phyloP scores from a whole-genome alignment of 2,113 vertebrate species.

The Redunca redunca region DNA sequence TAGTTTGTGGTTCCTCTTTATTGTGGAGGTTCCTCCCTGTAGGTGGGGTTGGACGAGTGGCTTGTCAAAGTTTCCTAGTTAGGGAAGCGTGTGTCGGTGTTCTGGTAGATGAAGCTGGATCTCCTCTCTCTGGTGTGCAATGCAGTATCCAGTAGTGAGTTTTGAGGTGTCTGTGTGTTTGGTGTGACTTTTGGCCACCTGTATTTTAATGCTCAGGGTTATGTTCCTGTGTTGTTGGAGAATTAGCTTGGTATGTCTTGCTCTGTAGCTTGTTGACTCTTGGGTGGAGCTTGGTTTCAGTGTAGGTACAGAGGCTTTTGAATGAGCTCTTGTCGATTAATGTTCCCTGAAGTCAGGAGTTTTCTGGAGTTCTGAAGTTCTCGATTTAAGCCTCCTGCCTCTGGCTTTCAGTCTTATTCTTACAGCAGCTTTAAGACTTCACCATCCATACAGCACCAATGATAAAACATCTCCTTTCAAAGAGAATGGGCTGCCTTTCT shows the following conservation, averaged over 20 bases:
- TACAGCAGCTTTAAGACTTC: neutral
- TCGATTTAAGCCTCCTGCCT: neutral
- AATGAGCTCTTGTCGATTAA: neutral
- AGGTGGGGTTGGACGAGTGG: neutral
- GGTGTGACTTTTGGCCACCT: neutral
- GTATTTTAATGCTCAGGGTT: neutral
- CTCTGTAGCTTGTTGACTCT: neutral
- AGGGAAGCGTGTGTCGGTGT: fast-evolving
- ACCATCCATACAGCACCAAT: neutral
- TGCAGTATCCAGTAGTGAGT: neutral
- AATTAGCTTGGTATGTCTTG: neutral
- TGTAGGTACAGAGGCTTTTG: neutral
- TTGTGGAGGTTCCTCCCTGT: neutral
- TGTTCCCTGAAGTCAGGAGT: neutral
- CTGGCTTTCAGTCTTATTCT: neutral
- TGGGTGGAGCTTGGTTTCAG: neutral
- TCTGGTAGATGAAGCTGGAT: neutral
- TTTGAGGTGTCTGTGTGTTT: neutral
- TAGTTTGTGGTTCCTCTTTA: neutral
- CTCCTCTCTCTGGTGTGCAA: neutral
- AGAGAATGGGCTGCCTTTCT: neutral
- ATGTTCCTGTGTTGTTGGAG: neutral
- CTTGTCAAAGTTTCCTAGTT: neutral
- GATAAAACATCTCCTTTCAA: neutral
- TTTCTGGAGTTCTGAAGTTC: neutral